phyloP scores from a whole-genome alignment of 2,797 vertebrate species.

The Chrosomus eos region DNA sequence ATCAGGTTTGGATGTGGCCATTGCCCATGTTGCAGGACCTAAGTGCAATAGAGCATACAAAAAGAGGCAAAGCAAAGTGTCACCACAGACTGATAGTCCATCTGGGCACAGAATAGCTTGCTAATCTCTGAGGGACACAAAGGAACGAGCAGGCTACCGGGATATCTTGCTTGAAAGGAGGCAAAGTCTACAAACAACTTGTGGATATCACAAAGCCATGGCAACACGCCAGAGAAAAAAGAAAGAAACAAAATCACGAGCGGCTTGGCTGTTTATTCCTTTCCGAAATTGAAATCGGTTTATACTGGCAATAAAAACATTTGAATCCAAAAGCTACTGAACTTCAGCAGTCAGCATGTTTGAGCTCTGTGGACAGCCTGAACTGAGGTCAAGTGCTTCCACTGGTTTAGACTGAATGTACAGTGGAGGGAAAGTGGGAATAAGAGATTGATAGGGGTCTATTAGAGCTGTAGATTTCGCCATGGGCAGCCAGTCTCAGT shows the following conservation, averaged over 20 bases:
- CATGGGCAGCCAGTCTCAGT: neutral
- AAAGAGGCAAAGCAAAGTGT: slow-evolving; percentile 81
- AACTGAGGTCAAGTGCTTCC: slow-evolving; percentile 7
- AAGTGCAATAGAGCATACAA: slow-evolving; percentile 74
- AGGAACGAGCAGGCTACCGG: slow-evolving; percentile 9
- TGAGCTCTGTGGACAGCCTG: slow-evolving; percentile 5
- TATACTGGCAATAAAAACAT: slow-evolving; percentile 14
- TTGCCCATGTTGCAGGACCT: slow-evolving; percentile 99
- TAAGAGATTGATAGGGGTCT: neutral
- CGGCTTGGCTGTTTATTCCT: slow-evolving; percentile 3
- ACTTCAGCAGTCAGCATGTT: slow-evolving; percentile 21
- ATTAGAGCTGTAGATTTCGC: slow-evolving; percentile 11
- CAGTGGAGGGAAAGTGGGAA: neutral
- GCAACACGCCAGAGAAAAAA: slow-evolving; percentile 8
- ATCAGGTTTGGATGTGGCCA: slow-evolving; percentile 99
- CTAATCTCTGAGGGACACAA: slow-evolving; percentile 28
- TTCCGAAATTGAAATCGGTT: neutral
- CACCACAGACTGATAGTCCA: neutral
- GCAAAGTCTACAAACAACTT: slow-evolving; percentile 14
- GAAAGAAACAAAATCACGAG: neutral
- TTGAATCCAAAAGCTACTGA: slow-evolving; percentile 2
- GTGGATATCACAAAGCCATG: slow-evolving; percentile 26
- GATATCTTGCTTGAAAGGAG: slow-evolving; percentile 25
- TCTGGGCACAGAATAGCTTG: neutral
- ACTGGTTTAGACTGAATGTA: slow-evolving; percentile 3